Percentiles rank a stretch among this genome's conserved stretches.
phyloP scores from a whole-genome alignment of 2,797 vertebrate species.

The Pantherophis alleghaniensis region DNA sequence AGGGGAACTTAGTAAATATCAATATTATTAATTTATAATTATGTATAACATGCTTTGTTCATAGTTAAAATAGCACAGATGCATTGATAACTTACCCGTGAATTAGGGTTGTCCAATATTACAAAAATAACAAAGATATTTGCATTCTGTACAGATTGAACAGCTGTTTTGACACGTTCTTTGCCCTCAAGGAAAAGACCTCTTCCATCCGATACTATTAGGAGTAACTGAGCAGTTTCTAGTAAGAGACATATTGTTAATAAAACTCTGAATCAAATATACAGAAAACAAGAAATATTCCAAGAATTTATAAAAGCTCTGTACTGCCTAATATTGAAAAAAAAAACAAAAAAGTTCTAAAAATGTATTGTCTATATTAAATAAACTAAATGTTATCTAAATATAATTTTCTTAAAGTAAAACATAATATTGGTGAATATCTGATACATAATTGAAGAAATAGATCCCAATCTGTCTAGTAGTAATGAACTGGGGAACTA shows the following conservation, averaged over 20 bases:
- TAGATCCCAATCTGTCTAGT: not conserved
- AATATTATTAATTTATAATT: not conserved
- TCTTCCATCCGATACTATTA: slow-evolving; percentile 93
- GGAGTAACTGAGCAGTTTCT: slow-evolving; percentile 91
- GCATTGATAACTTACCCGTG: slow-evolving; percentile 78
- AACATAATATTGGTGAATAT: not conserved
- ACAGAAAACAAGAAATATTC: not conserved
- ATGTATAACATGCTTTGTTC: not conserved
- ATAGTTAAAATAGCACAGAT: not conserved
- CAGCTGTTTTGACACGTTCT: slow-evolving; percentile 86
- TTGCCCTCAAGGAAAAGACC: slow-evolving; percentile 96
- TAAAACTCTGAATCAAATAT: not conserved
- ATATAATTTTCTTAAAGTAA: not conserved
- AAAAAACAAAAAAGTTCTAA: not conserved
- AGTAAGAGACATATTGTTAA: slow-evolving; percentile 37
- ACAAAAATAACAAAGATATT: slow-evolving; percentile 95
- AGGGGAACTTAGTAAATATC: not conserved
- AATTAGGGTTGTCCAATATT: slow-evolving; percentile 91
- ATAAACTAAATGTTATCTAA: not conserved
- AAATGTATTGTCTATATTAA: not conserved
- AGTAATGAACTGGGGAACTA: not conserved
- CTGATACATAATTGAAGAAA: not conserved
- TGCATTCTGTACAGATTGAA: slow-evolving; percentile 80
- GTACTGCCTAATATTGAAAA: not conserved
- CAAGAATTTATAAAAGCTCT: not conserved